These are phyloP conservation scores for Erebia palarica DNA, from an alignment of 2,888 invertebrate species.

Conservation along the genomic window DNA sequence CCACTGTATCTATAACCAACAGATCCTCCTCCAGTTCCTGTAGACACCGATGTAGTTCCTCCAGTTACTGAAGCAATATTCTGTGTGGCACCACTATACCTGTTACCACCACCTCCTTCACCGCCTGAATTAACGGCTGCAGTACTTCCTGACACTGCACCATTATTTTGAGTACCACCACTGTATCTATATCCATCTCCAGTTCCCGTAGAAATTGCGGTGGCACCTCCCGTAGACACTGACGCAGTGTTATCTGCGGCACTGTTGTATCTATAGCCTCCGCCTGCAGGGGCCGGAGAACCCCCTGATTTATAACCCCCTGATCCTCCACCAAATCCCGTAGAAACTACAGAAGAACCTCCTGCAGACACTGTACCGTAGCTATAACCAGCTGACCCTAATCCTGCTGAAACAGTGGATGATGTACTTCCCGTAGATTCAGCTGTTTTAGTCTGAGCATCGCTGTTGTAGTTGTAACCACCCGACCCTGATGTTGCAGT, in stretches of 20 bases:
- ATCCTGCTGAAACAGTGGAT: slow-evolving; percentile 2
- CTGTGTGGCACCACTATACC: slow-evolving; percentile 18
- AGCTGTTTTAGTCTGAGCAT: slow-evolving; percentile 20
- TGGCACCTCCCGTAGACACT: not conserved
- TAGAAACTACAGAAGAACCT: not conserved
- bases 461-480: slow-evolving; percentile 41
- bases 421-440: slow-evolving; percentile 23
- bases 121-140: not conserved
- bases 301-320: slow-evolving; percentile 24
- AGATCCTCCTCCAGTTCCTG: slow-evolving; percentile 6
- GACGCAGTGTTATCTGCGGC: slow-evolving; percentile 1
- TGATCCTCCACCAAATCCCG: slow-evolving; percentile 6
- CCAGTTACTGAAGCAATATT: not conserved
- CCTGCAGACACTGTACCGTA: slow-evolving; percentile 42
- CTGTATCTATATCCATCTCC: slow-evolving; percentile 48
- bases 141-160: not conserved
- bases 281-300: not conserved
- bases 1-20: slow-evolving; percentile 23
- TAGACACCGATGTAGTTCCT: not conserved
- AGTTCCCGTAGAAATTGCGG: not conserved
- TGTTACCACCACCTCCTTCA: slow-evolving; percentile 16
- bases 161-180: slow-evolving; percentile 15
- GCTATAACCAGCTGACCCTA: slow-evolving; percentile 46
- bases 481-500: slow-evolving; percentile 25
- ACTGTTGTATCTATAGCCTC: slow-evolving; percentile 29